Base-by-base conservation (phyloP, 1,140 invertebrate species). In the Ectropis grisescens region DNA sequence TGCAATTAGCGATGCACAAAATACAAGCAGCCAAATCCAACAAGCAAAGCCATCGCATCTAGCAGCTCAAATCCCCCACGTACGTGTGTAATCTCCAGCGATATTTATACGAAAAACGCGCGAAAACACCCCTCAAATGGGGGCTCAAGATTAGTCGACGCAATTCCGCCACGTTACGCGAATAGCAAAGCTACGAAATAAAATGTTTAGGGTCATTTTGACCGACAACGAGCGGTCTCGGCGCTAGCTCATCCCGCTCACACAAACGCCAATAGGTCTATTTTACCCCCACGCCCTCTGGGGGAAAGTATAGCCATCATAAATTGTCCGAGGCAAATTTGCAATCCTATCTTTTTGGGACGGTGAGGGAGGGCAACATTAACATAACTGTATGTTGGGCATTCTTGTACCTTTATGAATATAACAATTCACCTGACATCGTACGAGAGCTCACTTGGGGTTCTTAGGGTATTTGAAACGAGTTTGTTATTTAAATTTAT, bases 271-370 rank as follows among this genome's bases (percentile, higher is more conserved):
- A 48, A 76, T 76, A 62, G 67, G 49, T 67, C 72, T 66, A 76
- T 71, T 81, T 61, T 58, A 65, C 58, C 66, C 38, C 57, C 47
- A 47, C 60, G 53, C 44, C 57, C 62, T 55, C 45, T 49, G 60
- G 64, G 70, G 66, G 68, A 60, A 56, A 68, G 61, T 66, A 70
- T 30, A 53, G 58, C 58, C 59, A 65, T 72, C 74, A 72, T 82
- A 83, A 82, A 82, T 81, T 81, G 67, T 66, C 67, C 55, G 58
- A 72, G 68, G 60, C 74, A 76, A 83, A 83, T 83, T 82, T 82
- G 79, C 76, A 82, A 82, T 82, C 67, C 66, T 75, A 70, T 72
- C 72, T 78, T 62, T 69, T 71, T 56, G 42, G 54, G 52, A 57
- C 61, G 49, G 59, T 61, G 51, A 67, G 62, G 64, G 65, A 59